Evolutionary conservation across 2,797 vertebrate species (phyloP).

Genomic region (Danio jaintianensis): DNA sequence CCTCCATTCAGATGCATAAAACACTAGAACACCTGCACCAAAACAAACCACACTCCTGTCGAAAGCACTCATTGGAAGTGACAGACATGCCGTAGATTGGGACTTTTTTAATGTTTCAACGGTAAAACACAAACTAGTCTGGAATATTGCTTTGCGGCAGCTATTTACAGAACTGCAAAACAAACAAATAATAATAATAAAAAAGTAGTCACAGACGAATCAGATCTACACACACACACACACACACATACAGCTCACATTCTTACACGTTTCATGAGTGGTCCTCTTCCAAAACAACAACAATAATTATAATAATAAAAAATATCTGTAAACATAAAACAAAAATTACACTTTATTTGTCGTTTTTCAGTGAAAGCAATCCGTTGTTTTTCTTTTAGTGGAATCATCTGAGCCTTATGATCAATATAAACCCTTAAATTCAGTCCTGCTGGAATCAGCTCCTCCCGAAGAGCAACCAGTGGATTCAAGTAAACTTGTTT

Average conservation of each 20-base stretch:
- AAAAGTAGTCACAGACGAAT: constrained; percentile 50
- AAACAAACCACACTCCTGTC: background rate
- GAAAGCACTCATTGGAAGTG: background rate
- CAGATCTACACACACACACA: constrained; percentile 70
- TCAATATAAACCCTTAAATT: constrained; percentile 67
- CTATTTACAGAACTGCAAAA: constrained; percentile 80
- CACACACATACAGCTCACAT: constrained; percentile 70
- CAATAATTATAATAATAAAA: constrained; percentile 63
- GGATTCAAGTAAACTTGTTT: constrained; percentile 74
- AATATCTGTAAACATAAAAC: constrained; percentile 78
- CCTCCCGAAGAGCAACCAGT: constrained; percentile 64
- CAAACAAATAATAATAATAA: constrained; percentile 59
- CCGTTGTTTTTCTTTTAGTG: constrained; percentile 54
- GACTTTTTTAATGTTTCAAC: constrained; percentile 56
- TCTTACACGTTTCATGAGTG: constrained; percentile 75
- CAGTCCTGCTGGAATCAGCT: constrained; percentile 68
- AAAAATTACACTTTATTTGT: constrained; percentile 61
- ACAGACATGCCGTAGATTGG: constrained; percentile 51
- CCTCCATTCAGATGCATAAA: background rate
- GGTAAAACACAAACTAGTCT: constrained; percentile 74
- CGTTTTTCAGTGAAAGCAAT: constrained; percentile 62
- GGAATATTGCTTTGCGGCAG: constrained; percentile 77
- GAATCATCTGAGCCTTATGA: constrained; percentile 69
- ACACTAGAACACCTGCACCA: background rate
- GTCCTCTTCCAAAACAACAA: constrained; percentile 74